Evolutionary conservation across 2,797 vertebrate species (phyloP), one percentile per base, ranked within the genome.

Genomic region (Ataeniobius toweri): DNA sequence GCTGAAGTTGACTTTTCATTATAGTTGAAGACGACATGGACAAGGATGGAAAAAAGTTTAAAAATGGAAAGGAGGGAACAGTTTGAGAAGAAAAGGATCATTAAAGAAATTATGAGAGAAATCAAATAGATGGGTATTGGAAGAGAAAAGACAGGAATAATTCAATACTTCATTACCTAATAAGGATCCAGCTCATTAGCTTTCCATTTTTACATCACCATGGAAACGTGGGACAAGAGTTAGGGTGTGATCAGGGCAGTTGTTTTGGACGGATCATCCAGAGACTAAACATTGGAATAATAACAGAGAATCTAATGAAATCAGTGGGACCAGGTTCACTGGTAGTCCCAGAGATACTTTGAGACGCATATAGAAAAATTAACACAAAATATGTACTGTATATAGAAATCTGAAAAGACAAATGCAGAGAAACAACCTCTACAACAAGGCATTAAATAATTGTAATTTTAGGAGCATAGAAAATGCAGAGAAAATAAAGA

Each of bases 161-260:
- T 63, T n/a, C 16, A 6, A 74, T 70, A 36, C 77, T 48, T 77
- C 78, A 44, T 46, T 69, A 78, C 51, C 78, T 75, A 46, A 83
- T n/a, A 16, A 78, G 48, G 74, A 61, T 36, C 31, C 31, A 63
- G 78, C 80, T 85, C 73, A 50, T 86, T 74, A 80, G 53, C 39
- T 56, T 46, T 44, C 28, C 74, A n/a, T 79, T 75, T 74, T n/a
- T 2, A 36, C 0, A 65, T 83, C 63, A 28, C 50, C 69, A 71
- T 41, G 58, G 80, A 26, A 73, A 82, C 80, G 5, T 18, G 22
- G 31, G 46, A 80, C 55, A 26, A 58, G 56, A 36, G 65, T 50
- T 61, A 5, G 73, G 5, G 22, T 70, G 31, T 31, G 55, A 75
- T 61, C 41, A 51, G 53, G 67, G 55, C 53, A 31, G 56, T 74